Base-by-base conservation (phyloP, 2,113 vertebrate species). In the Pipra filicauda region DNA sequence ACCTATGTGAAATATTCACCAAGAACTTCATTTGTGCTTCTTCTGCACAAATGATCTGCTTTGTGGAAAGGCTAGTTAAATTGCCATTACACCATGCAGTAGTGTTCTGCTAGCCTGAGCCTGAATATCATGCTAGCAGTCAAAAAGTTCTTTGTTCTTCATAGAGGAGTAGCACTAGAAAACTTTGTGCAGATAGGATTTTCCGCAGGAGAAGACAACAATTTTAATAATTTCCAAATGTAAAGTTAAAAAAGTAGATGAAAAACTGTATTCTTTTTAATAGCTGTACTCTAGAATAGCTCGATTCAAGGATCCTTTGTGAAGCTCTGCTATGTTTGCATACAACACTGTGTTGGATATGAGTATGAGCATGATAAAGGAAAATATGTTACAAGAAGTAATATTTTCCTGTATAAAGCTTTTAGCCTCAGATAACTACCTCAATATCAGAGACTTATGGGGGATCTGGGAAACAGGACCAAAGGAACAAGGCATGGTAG, bases 301-400 rank as follows among this genome's bases (percentile, higher is more conserved):
- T 59, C 0, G 0, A 2, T 87, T 69, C 23, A 43, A 43, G 27
- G 15, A 46, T 8, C 6, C 6, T 71, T 69, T 76, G 22, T 72
- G 43, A 23, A 74, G 31, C 5, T 52, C 39, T 77, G 6, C 44
- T 51, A 6, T 33, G 28, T 73, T 65, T 73, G 37, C 18, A 3
- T n/a, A 9, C 21, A 24, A 28, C 6, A 9, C 18, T 27, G 0
- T 37, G 6, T 20, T 62, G 18, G 12, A 55, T 33, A 12, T 44
- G 9, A 6, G 3, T 39, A 30, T 39, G 35, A 88, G 20, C 14
- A 51, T 17, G 44, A 11, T 58, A 17, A 64, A 85, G 64, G 10
- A 31, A 67, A 84, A 55, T 39, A 49, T 9, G 67, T 78, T 55
- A 49, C 23, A 79, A 69, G 24, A 67, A 66, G 59, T 59, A 41